Percentiles rank a stretch among this genome's conserved stretches.
Conservation (phyloP, 2,888 invertebrate species). For the Cephus runcator region DNA sequence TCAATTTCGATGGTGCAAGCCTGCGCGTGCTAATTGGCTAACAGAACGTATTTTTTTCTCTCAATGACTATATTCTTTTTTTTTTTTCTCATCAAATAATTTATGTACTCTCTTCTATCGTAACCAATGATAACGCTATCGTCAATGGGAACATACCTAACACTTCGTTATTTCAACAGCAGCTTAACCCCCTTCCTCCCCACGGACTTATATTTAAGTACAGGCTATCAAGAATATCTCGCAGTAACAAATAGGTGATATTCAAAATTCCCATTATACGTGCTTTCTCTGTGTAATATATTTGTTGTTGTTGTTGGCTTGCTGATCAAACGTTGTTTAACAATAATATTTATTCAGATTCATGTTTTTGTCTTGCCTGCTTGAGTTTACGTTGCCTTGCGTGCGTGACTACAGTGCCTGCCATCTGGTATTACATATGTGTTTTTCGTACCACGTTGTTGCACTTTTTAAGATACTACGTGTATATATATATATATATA, state of each 20-base stretch:
- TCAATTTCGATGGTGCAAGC: not conserved
- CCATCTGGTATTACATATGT: not conserved
- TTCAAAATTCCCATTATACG: slow-evolving; percentile 28
- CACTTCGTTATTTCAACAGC: slow-evolving; percentile 61
- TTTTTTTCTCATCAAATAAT: not conserved
- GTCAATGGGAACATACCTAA: slow-evolving; percentile 40
- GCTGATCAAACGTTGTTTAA: not conserved
- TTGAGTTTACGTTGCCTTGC: not conserved
- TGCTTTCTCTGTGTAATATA: not conserved
- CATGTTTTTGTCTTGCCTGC: not conserved
- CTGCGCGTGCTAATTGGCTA: not conserved
- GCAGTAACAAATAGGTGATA: slow-evolving; percentile 63
- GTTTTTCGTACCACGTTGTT: not conserved
- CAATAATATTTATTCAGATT: not conserved
- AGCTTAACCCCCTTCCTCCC: slow-evolving; percentile 50
- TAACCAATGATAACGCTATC: not conserved
- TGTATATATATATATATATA: not conserved
- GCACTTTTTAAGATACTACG: not conserved
- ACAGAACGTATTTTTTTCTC: not conserved
- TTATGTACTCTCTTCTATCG: not conserved
- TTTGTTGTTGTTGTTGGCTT: slow-evolving; percentile 30
- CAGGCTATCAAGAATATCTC: slow-evolving; percentile 58
- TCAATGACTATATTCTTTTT: not conserved
- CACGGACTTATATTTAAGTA: slow-evolving; percentile 61
- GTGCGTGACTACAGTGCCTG: not conserved